Conservation (phyloP, 1,140 invertebrate genomes). For the Nasonia longicornis region DNA sequence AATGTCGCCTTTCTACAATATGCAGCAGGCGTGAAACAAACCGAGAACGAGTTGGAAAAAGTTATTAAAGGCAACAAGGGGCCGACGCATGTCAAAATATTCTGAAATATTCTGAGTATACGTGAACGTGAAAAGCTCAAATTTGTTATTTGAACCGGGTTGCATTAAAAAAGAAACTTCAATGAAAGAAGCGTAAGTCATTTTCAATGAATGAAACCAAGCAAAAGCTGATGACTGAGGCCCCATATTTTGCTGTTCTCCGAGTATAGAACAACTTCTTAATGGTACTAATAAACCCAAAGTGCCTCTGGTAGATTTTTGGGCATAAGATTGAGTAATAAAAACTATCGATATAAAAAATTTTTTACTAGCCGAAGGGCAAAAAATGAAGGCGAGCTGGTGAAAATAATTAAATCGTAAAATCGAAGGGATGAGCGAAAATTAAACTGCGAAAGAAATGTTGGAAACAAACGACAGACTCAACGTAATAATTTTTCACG, state of each 20-base stretch:
- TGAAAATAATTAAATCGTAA: background rate
- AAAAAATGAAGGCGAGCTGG: background rate
- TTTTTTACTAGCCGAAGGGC: background rate
- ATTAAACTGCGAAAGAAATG: conserved; percentile 33
- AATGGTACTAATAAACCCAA: conserved; percentile 71
- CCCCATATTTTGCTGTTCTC: conserved; percentile 57
- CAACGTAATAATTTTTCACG: conserved; percentile 46
- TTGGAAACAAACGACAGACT: conserved; percentile 48
- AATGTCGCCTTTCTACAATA: background rate
- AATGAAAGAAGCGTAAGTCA: conserved; percentile 40
- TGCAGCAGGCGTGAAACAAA: conserved; percentile 16
- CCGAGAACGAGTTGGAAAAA: conserved; percentile 15
- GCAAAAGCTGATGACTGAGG: background rate
- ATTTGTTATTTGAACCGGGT: conserved; percentile 34
- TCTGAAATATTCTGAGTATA: background rate
- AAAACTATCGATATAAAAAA: conserved; percentile 55
- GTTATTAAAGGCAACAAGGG: conserved; percentile 8
- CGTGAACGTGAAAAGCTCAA: background rate
- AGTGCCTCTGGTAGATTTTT: conserved; percentile 71
- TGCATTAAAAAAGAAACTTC: conserved; percentile 26
- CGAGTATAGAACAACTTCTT: conserved; percentile 64
- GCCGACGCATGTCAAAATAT: background rate
- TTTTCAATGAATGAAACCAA: conserved; percentile 5
- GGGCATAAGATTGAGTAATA: conserved; percentile 69
- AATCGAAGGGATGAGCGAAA: background rate